Evolutionary conservation across 2,888 invertebrate genomes (phyloP).

Genomic region (Brenthis hecate): DNA sequence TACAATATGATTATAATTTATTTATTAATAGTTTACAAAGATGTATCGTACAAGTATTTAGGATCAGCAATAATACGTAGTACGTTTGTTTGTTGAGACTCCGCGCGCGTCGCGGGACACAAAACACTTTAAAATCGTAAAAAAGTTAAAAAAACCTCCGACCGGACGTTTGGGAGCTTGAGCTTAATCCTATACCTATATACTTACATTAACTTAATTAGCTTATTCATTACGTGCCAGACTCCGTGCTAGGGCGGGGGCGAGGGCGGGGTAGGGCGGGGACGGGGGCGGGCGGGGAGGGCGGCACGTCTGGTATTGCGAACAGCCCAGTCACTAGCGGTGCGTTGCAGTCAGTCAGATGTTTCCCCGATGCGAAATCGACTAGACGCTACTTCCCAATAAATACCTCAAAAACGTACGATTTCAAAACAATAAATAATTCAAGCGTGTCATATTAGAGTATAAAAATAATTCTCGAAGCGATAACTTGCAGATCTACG

Average conservation of each 20-base stretch:
- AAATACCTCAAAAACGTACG: constrained; percentile 51
- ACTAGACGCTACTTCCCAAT: constrained; percentile 75
- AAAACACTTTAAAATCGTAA: constrained; percentile 41
- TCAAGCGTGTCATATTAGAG: constrained; percentile 53
- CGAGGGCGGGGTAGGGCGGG: neutral
- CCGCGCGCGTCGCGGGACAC: constrained; percentile 49
- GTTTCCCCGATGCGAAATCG: constrained; percentile 73
- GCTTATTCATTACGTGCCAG: constrained; percentile 61
- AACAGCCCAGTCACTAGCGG: constrained; percentile 17
- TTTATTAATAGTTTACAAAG: constrained; percentile 82
- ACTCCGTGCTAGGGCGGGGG: constrained; percentile 46
- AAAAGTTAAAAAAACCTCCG: constrained; percentile 58
- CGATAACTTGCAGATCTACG: constrained; percentile 70
- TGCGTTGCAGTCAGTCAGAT: constrained; percentile 21
- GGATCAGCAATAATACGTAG: constrained; percentile 58
- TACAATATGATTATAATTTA: constrained; percentile 82
- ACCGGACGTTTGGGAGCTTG: constrained; percentile 63
- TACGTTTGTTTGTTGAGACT: constrained; percentile 53
- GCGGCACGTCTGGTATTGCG: constrained; percentile 10
- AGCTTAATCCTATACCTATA: constrained; percentile 49
- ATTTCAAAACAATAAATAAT: constrained; percentile 69
- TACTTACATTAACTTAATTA: constrained; percentile 72
- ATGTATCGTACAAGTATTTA: constrained; percentile 78
- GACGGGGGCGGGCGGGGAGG: constrained; percentile 6
- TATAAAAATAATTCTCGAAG: constrained; percentile 62